Percentiles rank a stretch among this genome's conserved stretches.
These are phyloP conservation scores for Leptogaster cylindrica DNA, from an alignment of 2,888 invertebrate genomes.

Conservation along the genomic window DNA sequence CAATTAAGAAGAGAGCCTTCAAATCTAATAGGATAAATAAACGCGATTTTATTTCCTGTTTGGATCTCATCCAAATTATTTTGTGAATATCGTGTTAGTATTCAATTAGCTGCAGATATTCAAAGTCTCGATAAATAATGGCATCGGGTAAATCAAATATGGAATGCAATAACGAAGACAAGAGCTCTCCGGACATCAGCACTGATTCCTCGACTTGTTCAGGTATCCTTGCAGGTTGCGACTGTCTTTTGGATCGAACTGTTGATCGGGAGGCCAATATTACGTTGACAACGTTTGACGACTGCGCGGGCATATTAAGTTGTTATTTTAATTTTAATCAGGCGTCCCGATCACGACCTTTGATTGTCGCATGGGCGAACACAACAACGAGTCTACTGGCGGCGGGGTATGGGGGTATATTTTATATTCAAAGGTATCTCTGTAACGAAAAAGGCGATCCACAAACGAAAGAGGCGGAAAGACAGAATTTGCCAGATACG, in stretches of 20 bases:
- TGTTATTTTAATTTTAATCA: background rate
- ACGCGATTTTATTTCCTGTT: too few species aligned
- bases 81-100: too few species aligned
- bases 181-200: too few species aligned
- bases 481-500: slow-evolving; percentile 1
- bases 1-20: too few species aligned
- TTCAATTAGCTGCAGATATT: too few species aligned
- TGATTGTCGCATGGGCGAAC: background rate
- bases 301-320: background rate
- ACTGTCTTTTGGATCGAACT: background rate
- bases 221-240: too few species aligned
- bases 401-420: background rate
- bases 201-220: too few species aligned
- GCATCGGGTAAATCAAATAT: too few species aligned
- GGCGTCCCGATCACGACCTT: background rate
- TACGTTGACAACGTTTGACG: background rate
- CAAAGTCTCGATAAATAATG: too few species aligned
- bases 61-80: too few species aligned
- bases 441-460: background rate
- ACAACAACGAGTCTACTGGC: background rate
- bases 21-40: too few species aligned
- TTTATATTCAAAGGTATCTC: background rate
- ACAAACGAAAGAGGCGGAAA: background rate
- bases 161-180: too few species aligned
- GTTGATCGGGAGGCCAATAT: background rate